Conservation (phyloP, 2,888 invertebrate species). For the Nomada lathburiana region DNA sequence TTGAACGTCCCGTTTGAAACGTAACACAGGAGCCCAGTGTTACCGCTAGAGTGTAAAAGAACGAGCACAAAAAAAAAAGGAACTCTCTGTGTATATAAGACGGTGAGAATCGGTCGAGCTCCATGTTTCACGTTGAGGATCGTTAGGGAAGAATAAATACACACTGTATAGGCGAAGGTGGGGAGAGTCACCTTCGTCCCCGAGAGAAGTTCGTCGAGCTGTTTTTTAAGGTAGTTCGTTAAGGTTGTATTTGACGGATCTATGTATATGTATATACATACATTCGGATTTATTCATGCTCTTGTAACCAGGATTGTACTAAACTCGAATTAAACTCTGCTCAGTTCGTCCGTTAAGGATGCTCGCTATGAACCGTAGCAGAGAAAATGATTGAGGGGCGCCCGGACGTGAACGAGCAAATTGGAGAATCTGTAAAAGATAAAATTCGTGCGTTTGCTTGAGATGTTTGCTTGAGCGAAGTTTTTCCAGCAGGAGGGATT, state of each 20-base stretch:
- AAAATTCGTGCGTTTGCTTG: slow-evolving; percentile 27
- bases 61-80: slow-evolving; percentile 25
- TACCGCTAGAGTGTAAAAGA: not conserved
- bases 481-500: not conserved
- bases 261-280: slow-evolving; percentile 11
- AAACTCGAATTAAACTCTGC: slow-evolving; percentile 26
- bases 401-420: slow-evolving; percentile 23
- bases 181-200: not conserved
- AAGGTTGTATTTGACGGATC: slow-evolving; percentile 49
- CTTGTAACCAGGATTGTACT: slow-evolving; percentile 22
- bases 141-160: slow-evolving; percentile 22
- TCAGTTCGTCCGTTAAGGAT: slow-evolving; percentile 23
- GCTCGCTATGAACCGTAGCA: slow-evolving; percentile 1
- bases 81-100: slow-evolving; percentile 28
- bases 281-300: slow-evolving; percentile 40
- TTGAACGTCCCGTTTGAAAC: slow-evolving; percentile 2
- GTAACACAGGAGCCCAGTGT: slow-evolving; percentile 9
- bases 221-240: slow-evolving; percentile 44
- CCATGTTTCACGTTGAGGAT: slow-evolving; percentile 2
- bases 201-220: slow-evolving; percentile 24
- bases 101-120: not conserved
- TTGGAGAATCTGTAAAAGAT: not conserved
- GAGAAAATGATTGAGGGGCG: not conserved
- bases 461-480: slow-evolving; percentile 12
- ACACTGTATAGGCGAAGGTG: slow-evolving; percentile 4